Base-by-base conservation (phyloP, 2,888 invertebrate genomes). In the Cerastoderma edule region DNA sequence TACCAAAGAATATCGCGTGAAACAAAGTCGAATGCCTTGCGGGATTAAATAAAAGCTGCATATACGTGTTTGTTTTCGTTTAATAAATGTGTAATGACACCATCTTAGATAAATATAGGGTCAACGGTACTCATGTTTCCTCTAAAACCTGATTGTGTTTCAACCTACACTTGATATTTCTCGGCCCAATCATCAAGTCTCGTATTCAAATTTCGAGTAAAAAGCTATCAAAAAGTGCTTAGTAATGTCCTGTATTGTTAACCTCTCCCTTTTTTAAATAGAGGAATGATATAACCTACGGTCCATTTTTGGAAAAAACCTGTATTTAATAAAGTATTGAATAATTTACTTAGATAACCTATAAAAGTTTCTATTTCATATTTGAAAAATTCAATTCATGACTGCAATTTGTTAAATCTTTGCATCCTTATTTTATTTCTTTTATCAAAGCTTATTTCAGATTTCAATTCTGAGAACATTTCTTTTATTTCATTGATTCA, bases 241-340 rank as follows among this genome's bases (percentile, higher is more conserved):
- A 19, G 22, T 53, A 53, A 53, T 53, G 13, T 8, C 22, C 22
- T 19, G 22, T 19, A 16, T 53, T n/a, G 22, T 53, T 53, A 16
- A 53, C 22, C 13, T 53, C 53, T 13, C 53, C 53, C 53, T n/a
- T 53, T 53, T 53, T 53, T 53, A 22, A 19, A 22, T 53, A 53
- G 28, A 56, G 24, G 56, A 6, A 19, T 22, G 16, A 24, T 35
- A 22, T 10, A 35, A n/a, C n/a, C 2, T 44, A 24, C 39, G n/a
- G n/a, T 64, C 65, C 65, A 65, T 48, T 48, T n/a, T 22, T 67
- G n/a, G 53, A 67, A 53, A 24, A n/a, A 39, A 24, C 44, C 44
- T 27, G 10, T 56, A 16, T 35, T 27, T 39, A 56, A 56, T 24
- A 33, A 33, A 19, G 2, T 56, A 56, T 39, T 67, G n/a, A 67